These are phyloP conservation scores for Anticlea derivata DNA, from an alignment of 2,888 invertebrate genomes.

Conservation along the genomic window DNA sequence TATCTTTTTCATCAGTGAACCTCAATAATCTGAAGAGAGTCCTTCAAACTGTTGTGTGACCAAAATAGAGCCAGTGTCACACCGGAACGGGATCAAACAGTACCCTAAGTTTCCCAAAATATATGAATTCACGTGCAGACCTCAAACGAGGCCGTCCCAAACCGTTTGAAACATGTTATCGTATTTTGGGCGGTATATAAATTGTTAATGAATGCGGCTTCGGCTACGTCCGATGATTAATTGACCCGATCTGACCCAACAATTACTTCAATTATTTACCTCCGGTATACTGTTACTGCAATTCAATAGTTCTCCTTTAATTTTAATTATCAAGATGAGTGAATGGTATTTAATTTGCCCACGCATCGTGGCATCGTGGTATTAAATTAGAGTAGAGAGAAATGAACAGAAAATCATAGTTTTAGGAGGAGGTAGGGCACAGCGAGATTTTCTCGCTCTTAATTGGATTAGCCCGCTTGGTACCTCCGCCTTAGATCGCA, in stretches of 20 bases:
- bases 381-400: no score
- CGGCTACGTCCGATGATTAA: slow-evolving; percentile 74
- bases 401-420: no score
- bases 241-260: slow-evolving; percentile 78
- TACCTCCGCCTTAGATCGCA: no score
- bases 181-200: slow-evolving; percentile 64
- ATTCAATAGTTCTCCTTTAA: slow-evolving; percentile 51
- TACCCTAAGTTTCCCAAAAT: slow-evolving; percentile 1
- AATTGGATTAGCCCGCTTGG: no score
- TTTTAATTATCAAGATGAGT: slow-evolving; percentile 46
- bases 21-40: no score
- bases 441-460: no score
- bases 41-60: no score
- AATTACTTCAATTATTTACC: slow-evolving; percentile 82
- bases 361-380: no score
- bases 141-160: slow-evolving; percentile 29
- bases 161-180: slow-evolving; percentile 42
- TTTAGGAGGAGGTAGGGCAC: no score
- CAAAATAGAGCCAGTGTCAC: no score
- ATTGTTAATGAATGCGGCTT: slow-evolving; percentile 63
- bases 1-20: no score
- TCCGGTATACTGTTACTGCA: slow-evolving; percentile 63
- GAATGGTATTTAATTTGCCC: slow-evolving; percentile 7
- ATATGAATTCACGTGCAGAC: slow-evolving; percentile 23
- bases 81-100: not conserved